Percentiles rank a stretch among this genome's conserved stretches.
phyloP scores from a whole-genome alignment of 1,140 invertebrate genomes.

The Helicoverpa zea region DNA sequence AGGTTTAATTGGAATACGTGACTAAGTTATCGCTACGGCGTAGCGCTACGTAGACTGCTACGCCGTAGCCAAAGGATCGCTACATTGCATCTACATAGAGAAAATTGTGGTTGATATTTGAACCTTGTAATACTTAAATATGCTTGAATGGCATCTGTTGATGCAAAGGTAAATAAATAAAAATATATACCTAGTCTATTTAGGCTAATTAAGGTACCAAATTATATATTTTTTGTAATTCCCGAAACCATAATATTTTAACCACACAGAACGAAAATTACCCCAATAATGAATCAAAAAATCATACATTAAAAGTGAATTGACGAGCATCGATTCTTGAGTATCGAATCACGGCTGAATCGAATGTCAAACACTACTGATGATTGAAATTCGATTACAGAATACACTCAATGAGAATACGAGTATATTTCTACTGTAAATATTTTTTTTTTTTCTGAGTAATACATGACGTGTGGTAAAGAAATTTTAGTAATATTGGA shows the following conservation, averaged over 20 bases:
- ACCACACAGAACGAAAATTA: neutral
- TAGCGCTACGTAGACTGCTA: neutral
- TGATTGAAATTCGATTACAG: constrained; percentile 19
- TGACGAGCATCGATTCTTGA: neutral
- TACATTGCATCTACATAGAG: neutral
- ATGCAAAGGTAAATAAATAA: too few species aligned
- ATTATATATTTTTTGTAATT: too few species aligned
- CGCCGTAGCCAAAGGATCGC: neutral
- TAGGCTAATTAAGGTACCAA: too few species aligned
- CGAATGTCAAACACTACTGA: neutral
- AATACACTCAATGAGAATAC: neutral
- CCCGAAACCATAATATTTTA: too few species aligned
- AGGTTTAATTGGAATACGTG: neutral
- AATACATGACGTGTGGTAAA: too few species aligned
- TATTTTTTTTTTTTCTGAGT: neutral
- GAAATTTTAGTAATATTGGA: too few species aligned
- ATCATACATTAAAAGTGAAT: neutral
- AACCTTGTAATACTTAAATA: too few species aligned
- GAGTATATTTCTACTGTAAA: neutral
- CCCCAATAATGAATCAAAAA: neutral
- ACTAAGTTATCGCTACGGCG: neutral
- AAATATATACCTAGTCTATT: too few species aligned
- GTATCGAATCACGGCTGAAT: neutral
- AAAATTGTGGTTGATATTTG: too few species aligned
- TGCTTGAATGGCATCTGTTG: too few species aligned